Percentiles rank a stretch among this genome's conserved stretches.
These are phyloP conservation scores for Leptogaster cylindrica DNA, from an alignment of 2,888 invertebrate genomes.

Conservation along the genomic window DNA sequence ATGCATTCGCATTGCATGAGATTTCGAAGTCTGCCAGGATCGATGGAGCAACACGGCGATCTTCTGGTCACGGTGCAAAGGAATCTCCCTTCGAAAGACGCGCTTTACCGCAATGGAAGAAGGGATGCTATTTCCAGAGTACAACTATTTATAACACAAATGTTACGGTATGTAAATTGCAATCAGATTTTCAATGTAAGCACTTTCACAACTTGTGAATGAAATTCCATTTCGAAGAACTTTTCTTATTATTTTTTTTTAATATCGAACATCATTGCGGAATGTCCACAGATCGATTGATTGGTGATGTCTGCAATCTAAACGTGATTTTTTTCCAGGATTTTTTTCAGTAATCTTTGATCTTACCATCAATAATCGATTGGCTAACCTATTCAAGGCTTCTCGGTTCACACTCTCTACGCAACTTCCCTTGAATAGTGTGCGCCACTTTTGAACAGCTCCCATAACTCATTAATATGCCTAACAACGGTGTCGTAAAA, in stretches of 20 bases:
- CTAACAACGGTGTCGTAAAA: constrained; percentile 13
- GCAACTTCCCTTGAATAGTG: too few species aligned
- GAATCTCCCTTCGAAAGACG: constrained; percentile 10
- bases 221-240: not conserved
- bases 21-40: too few species aligned
- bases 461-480: constrained; percentile 25
- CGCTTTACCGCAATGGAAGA: not conserved
- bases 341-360: too few species aligned
- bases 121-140: not conserved
- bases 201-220: not conserved
- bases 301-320: too few species aligned
- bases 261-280: not conserved
- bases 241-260: not conserved
- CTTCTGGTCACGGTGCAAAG: not conserved
- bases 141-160: too few species aligned
- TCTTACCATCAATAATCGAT: too few species aligned
- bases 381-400: too few species aligned
- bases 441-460: too few species aligned
- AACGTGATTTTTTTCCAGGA: too few species aligned
- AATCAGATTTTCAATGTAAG: not conserved
- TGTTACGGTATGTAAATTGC: not conserved
- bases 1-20: constrained; percentile 19
- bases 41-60: too few species aligned
- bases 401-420: too few species aligned
- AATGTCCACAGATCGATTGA: too few species aligned